A percentile compares a stretch with the other conserved stretches of the same genome.
phyloP scores from a whole-genome alignment of 1,140 invertebrate genomes.

The Pseudomyrmex concolor region DNA sequence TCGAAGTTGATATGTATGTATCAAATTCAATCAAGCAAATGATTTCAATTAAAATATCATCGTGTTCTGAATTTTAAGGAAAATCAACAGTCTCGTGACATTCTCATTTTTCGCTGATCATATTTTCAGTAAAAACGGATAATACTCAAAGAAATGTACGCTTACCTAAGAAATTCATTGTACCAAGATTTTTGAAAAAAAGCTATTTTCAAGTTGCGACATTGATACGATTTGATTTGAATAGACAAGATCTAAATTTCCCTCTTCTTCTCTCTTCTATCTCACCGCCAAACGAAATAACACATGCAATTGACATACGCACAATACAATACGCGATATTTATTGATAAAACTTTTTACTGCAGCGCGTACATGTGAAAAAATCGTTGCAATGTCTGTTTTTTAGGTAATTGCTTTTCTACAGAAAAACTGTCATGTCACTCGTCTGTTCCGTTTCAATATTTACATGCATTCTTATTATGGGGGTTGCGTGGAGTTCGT shows the following conservation, averaged over 20 bases:
- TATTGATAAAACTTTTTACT: slow-evolving; percentile 52
- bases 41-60: not conserved
- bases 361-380: slow-evolving; percentile 17
- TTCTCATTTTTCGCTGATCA: not conserved
- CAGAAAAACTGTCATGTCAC: slow-evolving; percentile 50
- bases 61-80: not conserved
- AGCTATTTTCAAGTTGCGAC: slow-evolving; percentile 14
- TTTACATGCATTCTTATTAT: slow-evolving; percentile 46
- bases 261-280: not conserved
- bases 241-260: not conserved
- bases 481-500: too few species aligned
- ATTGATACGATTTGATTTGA: slow-evolving; percentile 31
- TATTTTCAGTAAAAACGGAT: not conserved
- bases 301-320: slow-evolving; percentile 1
- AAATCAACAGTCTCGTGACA: not conserved
- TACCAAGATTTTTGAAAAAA: slow-evolving; percentile 7
- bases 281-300: slow-evolving; percentile 27
- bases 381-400: slow-evolving; percentile 52
- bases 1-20: too few species aligned
- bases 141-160: not conserved
- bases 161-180: not conserved
- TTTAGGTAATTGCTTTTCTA: slow-evolving; percentile 59
- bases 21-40: not conserved
- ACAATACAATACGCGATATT: slow-evolving; percentile 49
- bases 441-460: slow-evolving; percentile 39